Conservation (phyloP, 2,888 invertebrate genomes). For the Charanyca ferruginea region DNA sequence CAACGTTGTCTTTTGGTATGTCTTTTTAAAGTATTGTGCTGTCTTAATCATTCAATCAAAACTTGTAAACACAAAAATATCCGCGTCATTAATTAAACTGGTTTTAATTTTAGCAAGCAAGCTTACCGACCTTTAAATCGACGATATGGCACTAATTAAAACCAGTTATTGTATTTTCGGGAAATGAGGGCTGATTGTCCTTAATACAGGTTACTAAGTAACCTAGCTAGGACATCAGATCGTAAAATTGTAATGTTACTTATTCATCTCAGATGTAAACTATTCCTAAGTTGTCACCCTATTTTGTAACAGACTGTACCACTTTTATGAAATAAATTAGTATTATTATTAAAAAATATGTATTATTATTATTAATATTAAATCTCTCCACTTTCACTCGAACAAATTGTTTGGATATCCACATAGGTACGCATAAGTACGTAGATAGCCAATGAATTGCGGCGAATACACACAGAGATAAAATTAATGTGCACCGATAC, state of each 20-base stretch:
- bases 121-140: slow-evolving; percentile 39
- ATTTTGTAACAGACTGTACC: too few species aligned
- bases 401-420: slow-evolving; percentile 54
- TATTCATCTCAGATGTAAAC: too few species aligned
- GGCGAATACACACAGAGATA: slow-evolving; percentile 57
- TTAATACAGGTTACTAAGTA: too few species aligned
- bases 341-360: too few species aligned
- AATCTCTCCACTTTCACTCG: slow-evolving; percentile 29
- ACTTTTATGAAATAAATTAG: too few species aligned
- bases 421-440: neutral
- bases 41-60: slow-evolving; percentile 35
- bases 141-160: slow-evolving; percentile 53
- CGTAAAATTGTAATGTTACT: too few species aligned
- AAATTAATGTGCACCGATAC: slow-evolving; percentile 58
- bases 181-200: too few species aligned
- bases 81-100: slow-evolving; percentile 20
- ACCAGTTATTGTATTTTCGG: too few species aligned
- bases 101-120: slow-evolving; percentile 42
- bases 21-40: neutral
- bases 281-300: too few species aligned
- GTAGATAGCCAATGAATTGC: slow-evolving; percentile 40
- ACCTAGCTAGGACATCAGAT: too few species aligned
- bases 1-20: neutral
- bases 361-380: too few species aligned
- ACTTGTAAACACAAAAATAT: slow-evolving; percentile 21